Percentiles rank a stretch among this genome's conserved stretches.
phyloP scores from a whole-genome alignment of 2,113 vertebrate genomes.

The Himantopus leucocephalus region DNA sequence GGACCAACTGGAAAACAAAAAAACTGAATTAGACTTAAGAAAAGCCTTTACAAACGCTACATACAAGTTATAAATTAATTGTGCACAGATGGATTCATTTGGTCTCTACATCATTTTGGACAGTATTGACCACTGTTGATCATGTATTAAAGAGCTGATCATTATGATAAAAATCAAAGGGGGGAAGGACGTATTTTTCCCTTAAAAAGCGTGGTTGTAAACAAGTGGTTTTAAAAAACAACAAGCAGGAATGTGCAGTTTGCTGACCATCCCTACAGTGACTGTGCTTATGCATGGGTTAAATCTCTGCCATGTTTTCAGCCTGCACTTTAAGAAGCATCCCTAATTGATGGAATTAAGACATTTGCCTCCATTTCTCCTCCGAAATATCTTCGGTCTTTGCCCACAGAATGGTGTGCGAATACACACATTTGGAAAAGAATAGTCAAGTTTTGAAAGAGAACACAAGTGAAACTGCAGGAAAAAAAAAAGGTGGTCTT shows the following conservation, averaged over 20 bases:
- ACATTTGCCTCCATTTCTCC: neutral
- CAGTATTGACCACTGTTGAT: neutral
- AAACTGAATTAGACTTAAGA: neutral
- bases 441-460: neutral
- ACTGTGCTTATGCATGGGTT: neutral
- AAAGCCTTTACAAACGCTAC: neutral
- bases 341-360: neutral
- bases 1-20: neutral
- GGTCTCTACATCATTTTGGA: neutral
- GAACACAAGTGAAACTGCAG: neutral
- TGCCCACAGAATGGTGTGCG: neutral
- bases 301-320: neutral
- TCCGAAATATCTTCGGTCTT: neutral
- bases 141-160: neutral
- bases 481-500: neutral
- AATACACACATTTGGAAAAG: neutral
- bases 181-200: fast-evolving
- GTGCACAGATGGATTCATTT: neutral
- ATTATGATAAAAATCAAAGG: neutral
- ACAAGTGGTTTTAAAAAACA: neutral
- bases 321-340: neutral
- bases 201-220: neutral
- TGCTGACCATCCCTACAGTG: neutral
- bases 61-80: neutral
- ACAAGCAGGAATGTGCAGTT: neutral